Evolutionary conservation across 2,888 invertebrate species (phyloP).

Genomic region (Pteria penguin): DNA sequence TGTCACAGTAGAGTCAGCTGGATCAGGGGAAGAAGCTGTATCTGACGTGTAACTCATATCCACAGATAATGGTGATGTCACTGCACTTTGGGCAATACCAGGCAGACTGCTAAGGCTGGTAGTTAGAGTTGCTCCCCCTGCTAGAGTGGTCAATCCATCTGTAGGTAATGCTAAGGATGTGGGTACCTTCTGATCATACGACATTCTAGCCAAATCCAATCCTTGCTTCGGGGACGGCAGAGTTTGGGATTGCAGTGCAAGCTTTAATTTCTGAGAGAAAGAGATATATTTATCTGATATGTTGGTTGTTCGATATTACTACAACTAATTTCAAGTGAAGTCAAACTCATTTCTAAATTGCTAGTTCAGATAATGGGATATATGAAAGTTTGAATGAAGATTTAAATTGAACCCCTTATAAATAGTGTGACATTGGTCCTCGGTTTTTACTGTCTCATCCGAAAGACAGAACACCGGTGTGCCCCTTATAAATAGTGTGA

Average conservation of each 20-base stretch:
- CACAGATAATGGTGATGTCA: constrained; percentile 29
- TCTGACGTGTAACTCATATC: constrained; percentile 39
- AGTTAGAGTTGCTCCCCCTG: background rate
- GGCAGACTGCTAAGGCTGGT: background rate
- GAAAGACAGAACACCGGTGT: too few species aligned
- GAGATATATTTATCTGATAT: too few species aligned
- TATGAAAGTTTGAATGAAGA: background rate
- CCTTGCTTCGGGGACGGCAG: constrained; percentile 41
- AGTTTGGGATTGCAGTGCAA: constrained; percentile 76
- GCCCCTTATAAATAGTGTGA: too few species aligned
- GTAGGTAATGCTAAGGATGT: constrained; percentile 34
- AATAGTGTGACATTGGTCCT: too few species aligned
- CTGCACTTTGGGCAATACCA: background rate
- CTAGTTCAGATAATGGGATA: too few species aligned
- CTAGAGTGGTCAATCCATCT: background rate
- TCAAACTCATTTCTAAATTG: too few species aligned
- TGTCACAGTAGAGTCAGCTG: constrained; percentile 29
- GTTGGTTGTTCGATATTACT: too few species aligned
- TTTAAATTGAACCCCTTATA: background rate
- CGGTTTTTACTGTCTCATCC: too few species aligned
- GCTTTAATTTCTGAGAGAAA: constrained; percentile 81
- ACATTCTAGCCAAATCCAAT: constrained; percentile 10
- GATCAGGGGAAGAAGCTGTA: constrained; percentile 50
- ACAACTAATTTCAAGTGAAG: too few species aligned
- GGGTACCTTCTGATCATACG: constrained; percentile 35